A percentile compares a stretch with the other conserved stretches of the same genome.
Evolutionary conservation across 2,113 vertebrate species (phyloP).

Genomic region (Ascaphus truei): DNA sequence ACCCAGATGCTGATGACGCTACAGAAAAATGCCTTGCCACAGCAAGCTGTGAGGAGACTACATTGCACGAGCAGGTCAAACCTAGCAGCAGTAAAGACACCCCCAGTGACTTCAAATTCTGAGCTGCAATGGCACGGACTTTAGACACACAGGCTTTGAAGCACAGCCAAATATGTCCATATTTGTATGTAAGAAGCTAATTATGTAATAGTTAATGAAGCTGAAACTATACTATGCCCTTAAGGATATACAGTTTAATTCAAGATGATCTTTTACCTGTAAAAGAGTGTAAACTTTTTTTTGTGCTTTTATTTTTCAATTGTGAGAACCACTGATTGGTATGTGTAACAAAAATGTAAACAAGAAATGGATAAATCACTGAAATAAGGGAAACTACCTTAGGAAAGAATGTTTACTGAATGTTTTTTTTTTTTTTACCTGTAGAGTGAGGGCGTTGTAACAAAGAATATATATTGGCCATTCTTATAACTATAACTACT

Average conservation of each 20-base stretch:
- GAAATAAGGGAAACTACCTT: slow-evolving; percentile 96
- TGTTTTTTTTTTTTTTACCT: slow-evolving; percentile 84
- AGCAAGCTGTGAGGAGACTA: slow-evolving; percentile 67
- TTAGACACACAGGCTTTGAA: slow-evolving; percentile 83
- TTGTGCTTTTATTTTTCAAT: slow-evolving; percentile 96
- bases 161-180: slow-evolving; percentile 96
- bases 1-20: slow-evolving; percentile 80
- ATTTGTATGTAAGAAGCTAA: slow-evolving; percentile 99
- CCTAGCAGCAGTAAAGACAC: slow-evolving; percentile 84
- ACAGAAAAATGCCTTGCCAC: slow-evolving; percentile 72
- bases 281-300: slow-evolving; percentile 98
- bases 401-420: slow-evolving; percentile 97
- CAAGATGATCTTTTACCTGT: slow-evolving; percentile 97
- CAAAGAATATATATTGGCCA: slow-evolving; percentile 90
- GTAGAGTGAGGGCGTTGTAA: slow-evolving; percentile 83
- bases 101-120: slow-evolving; percentile 85
- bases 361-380: slow-evolving; percentile 89
- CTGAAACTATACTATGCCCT: slow-evolving; percentile 87
- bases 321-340: slow-evolving; percentile 99
- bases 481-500: slow-evolving; percentile 86
- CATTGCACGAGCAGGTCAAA: slow-evolving; percentile 77
- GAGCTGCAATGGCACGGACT: slow-evolving; percentile 66
- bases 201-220: slow-evolving; percentile 85
- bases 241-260: slow-evolving; percentile 81
- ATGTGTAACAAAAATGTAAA: slow-evolving; percentile 98